Evolutionary conservation across 2,888 invertebrate species (phyloP).

Genomic region (Isotomurus palustris): DNA sequence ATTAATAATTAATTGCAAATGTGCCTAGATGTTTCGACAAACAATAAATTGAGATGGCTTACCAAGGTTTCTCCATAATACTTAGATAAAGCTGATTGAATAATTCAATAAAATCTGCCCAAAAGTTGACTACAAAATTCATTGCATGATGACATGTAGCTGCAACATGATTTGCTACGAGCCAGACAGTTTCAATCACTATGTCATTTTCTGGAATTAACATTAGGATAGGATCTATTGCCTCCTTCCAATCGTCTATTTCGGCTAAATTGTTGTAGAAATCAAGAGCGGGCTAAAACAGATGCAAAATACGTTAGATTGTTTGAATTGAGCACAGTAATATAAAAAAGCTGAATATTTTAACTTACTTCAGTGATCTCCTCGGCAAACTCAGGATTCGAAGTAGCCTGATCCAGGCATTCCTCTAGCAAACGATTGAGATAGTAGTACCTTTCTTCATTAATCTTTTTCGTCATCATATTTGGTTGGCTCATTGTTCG

Average conservation of each 20-base stretch:
- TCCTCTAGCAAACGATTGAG: too few species aligned
- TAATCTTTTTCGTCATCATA: not conserved
- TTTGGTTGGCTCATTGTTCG: not conserved
- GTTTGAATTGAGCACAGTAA: not conserved
- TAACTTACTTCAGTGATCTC: not conserved
- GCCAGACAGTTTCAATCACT: constrained; percentile 24
- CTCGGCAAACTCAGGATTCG: too few species aligned
- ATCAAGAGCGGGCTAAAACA: not conserved
- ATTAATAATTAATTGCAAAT: not conserved
- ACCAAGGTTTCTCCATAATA: constrained; percentile 18
- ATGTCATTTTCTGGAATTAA: constrained; percentile 11
- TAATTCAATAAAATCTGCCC: constrained; percentile 13
- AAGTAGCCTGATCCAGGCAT: too few species aligned
- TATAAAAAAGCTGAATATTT: not conserved
- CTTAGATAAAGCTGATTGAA: constrained; percentile 17
- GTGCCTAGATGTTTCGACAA: not conserved
- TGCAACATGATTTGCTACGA: constrained; percentile 16
- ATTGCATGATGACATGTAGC: constrained; percentile 9
- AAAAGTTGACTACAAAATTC: constrained; percentile 13
- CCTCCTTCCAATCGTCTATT: not conserved
- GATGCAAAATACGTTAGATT: not conserved
- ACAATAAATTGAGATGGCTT: not conserved
- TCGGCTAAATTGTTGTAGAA: not conserved
- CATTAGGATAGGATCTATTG: constrained; percentile 9
- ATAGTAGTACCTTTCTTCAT: not conserved